phyloP scores from a whole-genome alignment of 2,797 vertebrate species.

The Sebastes iracundus region DNA sequence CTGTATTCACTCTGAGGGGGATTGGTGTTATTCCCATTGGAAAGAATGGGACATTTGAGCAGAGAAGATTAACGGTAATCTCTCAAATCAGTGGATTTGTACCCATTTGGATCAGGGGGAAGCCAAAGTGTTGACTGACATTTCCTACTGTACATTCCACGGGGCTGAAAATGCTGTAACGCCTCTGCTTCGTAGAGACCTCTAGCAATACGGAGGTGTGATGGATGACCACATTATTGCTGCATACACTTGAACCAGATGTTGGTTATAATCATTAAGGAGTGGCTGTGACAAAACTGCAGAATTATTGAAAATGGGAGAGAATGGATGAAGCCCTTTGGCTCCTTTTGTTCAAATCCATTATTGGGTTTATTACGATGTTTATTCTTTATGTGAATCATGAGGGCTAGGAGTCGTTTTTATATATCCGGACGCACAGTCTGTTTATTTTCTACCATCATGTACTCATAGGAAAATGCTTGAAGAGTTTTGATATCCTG shows the following conservation, averaged over 20 bases:
- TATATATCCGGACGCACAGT: slow-evolving; percentile 19
- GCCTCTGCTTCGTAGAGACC: neutral
- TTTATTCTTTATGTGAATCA: slow-evolving; percentile 9
- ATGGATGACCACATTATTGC: neutral
- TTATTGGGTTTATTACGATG: slow-evolving; percentile 1
- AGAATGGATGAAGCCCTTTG: slow-evolving; percentile 14
- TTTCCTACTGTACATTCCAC: slow-evolving; percentile 57
- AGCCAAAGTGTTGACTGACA: slow-evolving; percentile 44
- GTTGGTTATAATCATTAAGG: neutral
- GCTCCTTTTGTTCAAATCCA: slow-evolving; percentile 33
- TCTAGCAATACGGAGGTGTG: neutral
- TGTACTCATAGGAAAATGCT: slow-evolving; percentile 43
- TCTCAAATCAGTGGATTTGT: slow-evolving; percentile 62
- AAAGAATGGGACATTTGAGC: slow-evolving; percentile 56
- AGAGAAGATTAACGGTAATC: slow-evolving; percentile 68
- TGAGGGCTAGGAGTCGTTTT: neutral
- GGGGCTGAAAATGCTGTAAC: slow-evolving; percentile 2
- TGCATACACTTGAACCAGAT: slow-evolving; percentile 29
- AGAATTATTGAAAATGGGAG: slow-evolving; percentile 12
- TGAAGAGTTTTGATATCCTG: slow-evolving; percentile 41
- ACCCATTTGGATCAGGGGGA: slow-evolving; percentile 52
- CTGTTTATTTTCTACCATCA: slow-evolving; percentile 13
- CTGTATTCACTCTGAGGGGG: slow-evolving; percentile 42
- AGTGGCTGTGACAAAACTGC: neutral
- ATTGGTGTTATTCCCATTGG: slow-evolving; percentile 20